Evolutionary conservation across 2,888 invertebrate species (phyloP).

Genomic region (Dynastes tityus): DNA sequence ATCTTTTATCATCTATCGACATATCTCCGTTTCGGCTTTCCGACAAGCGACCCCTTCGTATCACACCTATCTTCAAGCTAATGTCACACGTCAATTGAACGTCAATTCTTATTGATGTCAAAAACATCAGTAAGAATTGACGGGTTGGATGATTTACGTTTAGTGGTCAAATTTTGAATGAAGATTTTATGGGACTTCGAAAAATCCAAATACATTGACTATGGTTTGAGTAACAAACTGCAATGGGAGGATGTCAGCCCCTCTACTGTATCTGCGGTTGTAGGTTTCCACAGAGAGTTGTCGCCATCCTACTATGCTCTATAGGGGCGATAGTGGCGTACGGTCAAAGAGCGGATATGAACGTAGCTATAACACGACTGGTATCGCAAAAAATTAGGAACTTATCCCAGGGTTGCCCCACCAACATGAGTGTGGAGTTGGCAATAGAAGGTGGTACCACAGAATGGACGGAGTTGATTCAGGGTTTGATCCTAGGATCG

Average conservation of each 20-base stretch:
- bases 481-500: conserved; percentile 5
- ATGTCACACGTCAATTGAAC: background rate
- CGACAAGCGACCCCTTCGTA: too few relatives aligned
- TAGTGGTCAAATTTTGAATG: too few relatives aligned
- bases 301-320: background rate
- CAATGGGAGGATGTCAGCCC: conserved; percentile 7
- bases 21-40: too few relatives aligned
- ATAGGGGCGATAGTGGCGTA: conserved; percentile 19
- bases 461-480: conserved; percentile 8
- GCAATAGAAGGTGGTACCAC: conserved; percentile 10
- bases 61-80: too few relatives aligned
- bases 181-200: too few relatives aligned
- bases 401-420: background rate
- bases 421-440: background rate
- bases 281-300: conserved; percentile 16
- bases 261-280: conserved; percentile 14
- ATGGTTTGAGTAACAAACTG: background rate
- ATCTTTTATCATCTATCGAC: too few relatives aligned
- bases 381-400: conserved; percentile 4
- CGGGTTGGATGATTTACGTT: too few relatives aligned
- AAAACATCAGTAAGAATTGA: too few relatives aligned
- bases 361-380: conserved; percentile 8
- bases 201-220: background rate
- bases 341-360: conserved; percentile 23
- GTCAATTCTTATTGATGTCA: conserved; percentile 7